Evolutionary conservation across 2,888 invertebrate species (phyloP), one percentile per base, ranked within the genome.

Genomic region (Apotomis betuletana): DNA sequence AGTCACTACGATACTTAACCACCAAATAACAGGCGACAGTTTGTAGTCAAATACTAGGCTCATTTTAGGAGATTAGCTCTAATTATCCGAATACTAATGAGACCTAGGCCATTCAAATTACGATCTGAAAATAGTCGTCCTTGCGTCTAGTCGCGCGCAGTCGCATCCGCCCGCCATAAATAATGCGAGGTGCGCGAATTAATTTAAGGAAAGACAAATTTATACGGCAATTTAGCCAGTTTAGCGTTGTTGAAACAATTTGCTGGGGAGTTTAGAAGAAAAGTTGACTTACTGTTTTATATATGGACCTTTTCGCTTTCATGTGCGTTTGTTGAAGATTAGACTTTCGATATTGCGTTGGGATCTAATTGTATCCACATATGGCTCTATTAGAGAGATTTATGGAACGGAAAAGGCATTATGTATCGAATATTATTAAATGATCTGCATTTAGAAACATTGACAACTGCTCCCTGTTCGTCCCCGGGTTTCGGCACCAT

Each of bases 131-230:
- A 65, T 67, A 67, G 38, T 51, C 67, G 59, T 59, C 67, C 67
- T 67, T 59, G 67, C 57, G 57, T 58, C 67, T 38, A 67, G 61
- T 72, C 62, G 58, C 62, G 41, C 67, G 52, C 67, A 52, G 63
- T 63, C 67, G 52, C 15, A 13, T 64, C 63, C 63, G 63, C 44
- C 44, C 36, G 58, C 5, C 6, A 27, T n/a, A 27, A 57, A 64
- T 59, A 46, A 41, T 15, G 46, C 49, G 64, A 64, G 72, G 67
- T 68, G 59, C 52, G 67, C 67, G 68, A 58, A 68, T 58, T 72
- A 63, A 68, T 72, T 72, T 57, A 44, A 54, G 58, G 57, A 71
- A 72, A 72, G 68, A 49, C 58, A 72, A 63, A 63, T 71, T 67
- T 71, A 67, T 61, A 62, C 62, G 57, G 36, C 58, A 72, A 63